Conservation (phyloP, 2,797 vertebrate genomes). For the Dendrocincla tyrannina region DNA sequence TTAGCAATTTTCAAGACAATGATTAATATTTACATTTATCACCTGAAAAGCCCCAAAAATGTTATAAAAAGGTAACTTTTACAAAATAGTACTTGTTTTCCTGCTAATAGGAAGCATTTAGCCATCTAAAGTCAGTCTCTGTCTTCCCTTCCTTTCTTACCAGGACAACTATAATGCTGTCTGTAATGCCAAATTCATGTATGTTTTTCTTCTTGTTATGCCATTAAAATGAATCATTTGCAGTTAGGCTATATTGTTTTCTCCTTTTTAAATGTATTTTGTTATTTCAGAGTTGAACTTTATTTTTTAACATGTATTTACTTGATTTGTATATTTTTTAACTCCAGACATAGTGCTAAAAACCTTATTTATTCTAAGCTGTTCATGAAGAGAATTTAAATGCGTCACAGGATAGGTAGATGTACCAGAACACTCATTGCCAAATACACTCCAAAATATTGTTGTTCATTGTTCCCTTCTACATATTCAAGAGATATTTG, state of each 20-base stretch:
- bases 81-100: neutral
- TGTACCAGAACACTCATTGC: neutral
- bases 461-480: conserved; percentile 46
- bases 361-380: conserved; percentile 10
- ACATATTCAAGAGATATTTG: conserved; percentile 65
- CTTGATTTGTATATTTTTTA: neutral
- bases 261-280: neutral
- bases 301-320: neutral
- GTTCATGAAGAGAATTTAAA: conserved; percentile 25
- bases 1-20: neutral
- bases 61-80: conserved; percentile 16
- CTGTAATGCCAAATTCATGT: neutral
- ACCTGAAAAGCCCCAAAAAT: conserved; percentile 2
- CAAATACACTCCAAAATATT: conserved; percentile 36
- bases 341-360: conserved; percentile 7
- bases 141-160: neutral
- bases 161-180: neutral
- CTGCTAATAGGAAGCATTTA: neutral
- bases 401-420: neutral
- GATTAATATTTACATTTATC: neutral
- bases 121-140: neutral
- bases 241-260: neutral
- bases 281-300: neutral
- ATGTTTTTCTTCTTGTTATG: conserved; percentile 22
- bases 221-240: conserved; percentile 44